Evolutionary conservation across 2,888 invertebrate genomes (phyloP).

Genomic region (Biston stratarius): DNA sequence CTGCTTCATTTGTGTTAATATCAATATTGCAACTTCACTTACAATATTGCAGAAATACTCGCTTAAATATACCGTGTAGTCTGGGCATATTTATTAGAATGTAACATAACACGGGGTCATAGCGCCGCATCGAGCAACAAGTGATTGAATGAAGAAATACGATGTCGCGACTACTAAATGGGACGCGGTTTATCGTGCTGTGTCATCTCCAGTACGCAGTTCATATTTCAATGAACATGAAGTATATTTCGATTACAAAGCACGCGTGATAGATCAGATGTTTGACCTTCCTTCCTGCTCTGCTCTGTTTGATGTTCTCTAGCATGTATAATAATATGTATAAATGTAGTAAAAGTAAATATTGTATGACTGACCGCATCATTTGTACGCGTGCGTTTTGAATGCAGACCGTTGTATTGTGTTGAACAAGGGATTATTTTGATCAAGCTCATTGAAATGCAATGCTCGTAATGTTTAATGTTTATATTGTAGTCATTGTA

Average conservation of each 20-base stretch:
- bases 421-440: conserved; percentile 80
- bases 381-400: conserved; percentile 52
- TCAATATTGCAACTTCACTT: too few species aligned
- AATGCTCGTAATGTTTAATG: conserved; percentile 80
- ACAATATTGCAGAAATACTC: too few species aligned
- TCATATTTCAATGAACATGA: neutral
- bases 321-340: conserved; percentile 42
- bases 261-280: neutral
- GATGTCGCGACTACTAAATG: too few species aligned
- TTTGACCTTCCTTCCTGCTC: neutral
- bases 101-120: too few species aligned
- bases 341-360: conserved; percentile 44
- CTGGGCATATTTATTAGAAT: too few species aligned
- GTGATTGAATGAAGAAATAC: too few species aligned
- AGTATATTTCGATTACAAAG: neutral
- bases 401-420: conserved; percentile 58
- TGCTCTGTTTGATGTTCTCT: conserved; percentile 19
- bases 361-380: conserved; percentile 59
- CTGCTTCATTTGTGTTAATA: too few species aligned
- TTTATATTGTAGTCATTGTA: conserved; percentile 84
- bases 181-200: too few species aligned
- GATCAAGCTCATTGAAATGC: conserved; percentile 81
- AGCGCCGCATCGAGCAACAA: too few species aligned
- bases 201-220: too few species aligned
- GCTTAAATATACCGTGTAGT: too few species aligned